Conservation (phyloP, 2,888 invertebrate genomes). For the Julus scanicus region DNA sequence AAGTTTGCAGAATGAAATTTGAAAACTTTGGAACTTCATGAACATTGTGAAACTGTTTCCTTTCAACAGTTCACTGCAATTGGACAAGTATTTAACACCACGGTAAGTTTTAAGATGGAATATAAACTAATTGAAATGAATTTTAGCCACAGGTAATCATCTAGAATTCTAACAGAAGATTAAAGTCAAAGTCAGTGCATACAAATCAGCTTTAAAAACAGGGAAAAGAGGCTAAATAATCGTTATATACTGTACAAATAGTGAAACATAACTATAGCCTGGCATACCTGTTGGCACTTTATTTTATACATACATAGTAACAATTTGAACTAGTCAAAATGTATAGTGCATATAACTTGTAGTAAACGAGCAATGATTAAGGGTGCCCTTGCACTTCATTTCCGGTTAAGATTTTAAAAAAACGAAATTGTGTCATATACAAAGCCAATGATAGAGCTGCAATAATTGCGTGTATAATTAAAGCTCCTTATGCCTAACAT, state of each 20-base stretch:
- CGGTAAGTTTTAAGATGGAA: not conserved
- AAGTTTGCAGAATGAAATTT: not conserved
- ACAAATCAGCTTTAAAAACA: not conserved
- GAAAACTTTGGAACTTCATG: not conserved
- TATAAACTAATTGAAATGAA: not conserved
- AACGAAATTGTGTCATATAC: not conserved
- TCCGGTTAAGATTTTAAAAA: not conserved
- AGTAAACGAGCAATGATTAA: not conserved
- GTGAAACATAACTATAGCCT: not conserved
- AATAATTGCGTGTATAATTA: not conserved
- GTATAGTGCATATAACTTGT: not conserved
- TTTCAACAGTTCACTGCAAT: not conserved
- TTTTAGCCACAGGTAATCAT: not conserved
- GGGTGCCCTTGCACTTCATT: not conserved
- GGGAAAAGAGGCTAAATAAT: not conserved
- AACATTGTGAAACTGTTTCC: not conserved
- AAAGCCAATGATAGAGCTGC: not conserved
- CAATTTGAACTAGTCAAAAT: not conserved
- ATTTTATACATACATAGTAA: not conserved
- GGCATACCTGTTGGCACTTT: not conserved
- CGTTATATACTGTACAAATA: not conserved
- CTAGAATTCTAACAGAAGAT: not conserved
- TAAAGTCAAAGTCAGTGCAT: not conserved
- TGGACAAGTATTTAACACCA: not conserved
- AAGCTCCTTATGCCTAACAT: not conserved